A percentile compares a stretch with the other conserved stretches of the same genome.
Evolutionary conservation across 2,888 invertebrate genomes (phyloP).

Genomic region (Sarcophaga rosellei): DNA sequence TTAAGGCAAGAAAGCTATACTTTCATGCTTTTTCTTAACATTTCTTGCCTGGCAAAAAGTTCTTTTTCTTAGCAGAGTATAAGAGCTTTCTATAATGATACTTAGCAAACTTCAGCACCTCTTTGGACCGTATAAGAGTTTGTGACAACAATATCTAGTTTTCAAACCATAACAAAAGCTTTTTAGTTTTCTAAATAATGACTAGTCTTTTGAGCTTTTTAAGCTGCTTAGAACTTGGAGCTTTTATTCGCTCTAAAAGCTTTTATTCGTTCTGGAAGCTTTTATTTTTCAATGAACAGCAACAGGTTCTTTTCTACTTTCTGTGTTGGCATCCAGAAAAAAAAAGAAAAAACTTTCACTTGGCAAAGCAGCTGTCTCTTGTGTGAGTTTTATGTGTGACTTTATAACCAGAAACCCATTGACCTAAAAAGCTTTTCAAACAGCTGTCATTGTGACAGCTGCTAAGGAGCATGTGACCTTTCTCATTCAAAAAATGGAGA

Average conservation of each 20-base stretch:
- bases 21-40: too few relatives aligned
- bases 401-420: slow-evolving; percentile 4
- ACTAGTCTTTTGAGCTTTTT: too few relatives aligned
- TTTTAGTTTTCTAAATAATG: too few relatives aligned
- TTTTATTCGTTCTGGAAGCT: not conserved
- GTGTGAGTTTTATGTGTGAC: not conserved
- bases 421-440: slow-evolving; percentile 54
- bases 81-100: too few relatives aligned
- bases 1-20: too few relatives aligned
- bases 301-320: slow-evolving; percentile 48
- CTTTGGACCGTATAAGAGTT: too few relatives aligned
- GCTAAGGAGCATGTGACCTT: slow-evolving; percentile 63
- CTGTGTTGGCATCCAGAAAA: not conserved
- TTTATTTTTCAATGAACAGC: slow-evolving; percentile 15
- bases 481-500: not conserved
- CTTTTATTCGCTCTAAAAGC: not conserved
- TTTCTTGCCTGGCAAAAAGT: too few relatives aligned
- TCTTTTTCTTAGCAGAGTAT: too few relatives aligned
- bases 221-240: too few relatives aligned
- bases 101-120: too few relatives aligned
- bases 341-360: slow-evolving; percentile 16
- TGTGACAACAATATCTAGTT: too few relatives aligned
- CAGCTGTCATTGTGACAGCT: slow-evolving; percentile 62
- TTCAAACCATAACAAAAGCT: too few relatives aligned
- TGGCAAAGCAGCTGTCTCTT: slow-evolving; percentile 19